Percentiles rank a stretch among this genome's conserved stretches.
These are phyloP conservation scores for Falco biarmicus DNA, from an alignment of 2,797 vertebrate genomes.

Conservation along the genomic window DNA sequence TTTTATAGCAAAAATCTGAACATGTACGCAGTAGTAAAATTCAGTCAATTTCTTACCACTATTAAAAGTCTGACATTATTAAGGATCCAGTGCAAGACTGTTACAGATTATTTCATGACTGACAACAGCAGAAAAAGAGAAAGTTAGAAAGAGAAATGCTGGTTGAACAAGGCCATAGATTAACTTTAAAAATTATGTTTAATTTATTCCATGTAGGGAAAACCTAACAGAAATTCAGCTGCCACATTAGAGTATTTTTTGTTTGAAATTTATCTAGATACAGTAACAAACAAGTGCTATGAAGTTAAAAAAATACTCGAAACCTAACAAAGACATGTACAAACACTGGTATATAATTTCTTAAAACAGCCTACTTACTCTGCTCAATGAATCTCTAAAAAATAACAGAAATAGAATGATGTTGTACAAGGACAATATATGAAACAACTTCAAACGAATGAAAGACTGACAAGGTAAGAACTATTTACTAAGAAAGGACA, in stretches of 20 bases:
- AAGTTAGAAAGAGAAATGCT: neutral
- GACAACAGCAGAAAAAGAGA: conserved; percentile 35
- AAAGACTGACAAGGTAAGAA: neutral
- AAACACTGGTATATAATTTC: neutral
- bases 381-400: neutral
- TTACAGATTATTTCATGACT: conserved; percentile 11
- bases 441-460: neutral
- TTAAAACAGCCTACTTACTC: neutral
- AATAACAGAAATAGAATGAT: neutral
- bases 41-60: conserved; percentile 29
- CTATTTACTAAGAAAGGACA: neutral
- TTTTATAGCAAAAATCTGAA: neutral
- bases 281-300: neutral
- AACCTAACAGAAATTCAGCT: neutral
- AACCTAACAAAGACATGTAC: neutral
- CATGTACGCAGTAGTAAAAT: neutral
- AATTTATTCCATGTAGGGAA: neutral
- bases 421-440: neutral
- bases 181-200: neutral
- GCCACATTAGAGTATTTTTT: neutral
- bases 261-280: neutral
- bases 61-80: conserved; percentile 15
- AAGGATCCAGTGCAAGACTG: conserved; percentile 21
- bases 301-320: neutral
- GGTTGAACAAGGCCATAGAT: neutral